Percentiles rank a stretch among this genome's conserved stretches.
Evolutionary conservation across 2,888 invertebrate species (phyloP).

Genomic region (Hipparchia sbordonii): DNA sequence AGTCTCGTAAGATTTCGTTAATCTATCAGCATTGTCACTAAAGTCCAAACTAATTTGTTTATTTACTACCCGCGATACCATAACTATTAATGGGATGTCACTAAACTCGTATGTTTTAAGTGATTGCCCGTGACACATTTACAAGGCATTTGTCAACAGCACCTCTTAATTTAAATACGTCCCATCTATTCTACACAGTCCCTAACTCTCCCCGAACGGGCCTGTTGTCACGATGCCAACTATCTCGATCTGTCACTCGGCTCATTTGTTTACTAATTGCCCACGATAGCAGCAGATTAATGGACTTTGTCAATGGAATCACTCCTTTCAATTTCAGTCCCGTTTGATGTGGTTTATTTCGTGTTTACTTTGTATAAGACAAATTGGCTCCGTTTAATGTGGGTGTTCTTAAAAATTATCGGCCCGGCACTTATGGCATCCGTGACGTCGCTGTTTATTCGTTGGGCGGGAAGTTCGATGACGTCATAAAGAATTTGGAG

Average conservation of each 20-base stretch:
- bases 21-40: too few relatives aligned
- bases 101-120: not conserved
- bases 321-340: constrained; percentile 56
- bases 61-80: too few relatives aligned
- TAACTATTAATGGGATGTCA: not conserved
- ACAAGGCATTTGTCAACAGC: constrained; percentile 24
- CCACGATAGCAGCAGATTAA: constrained; percentile 67
- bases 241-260: constrained; percentile 74
- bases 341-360: constrained; percentile 71
- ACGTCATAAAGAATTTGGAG: constrained; percentile 10
- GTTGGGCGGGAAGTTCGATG: constrained; percentile 27
- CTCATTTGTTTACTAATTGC: constrained; percentile 81
- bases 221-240: constrained; percentile 74
- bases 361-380: constrained; percentile 70
- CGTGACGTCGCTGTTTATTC: constrained; percentile 33
- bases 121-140: constrained; percentile 40
- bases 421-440: constrained; percentile 34
- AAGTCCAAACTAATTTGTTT: too few relatives aligned
- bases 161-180: constrained; percentile 3
- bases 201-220: constrained; percentile 44
- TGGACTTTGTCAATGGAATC: constrained; percentile 79
- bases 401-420: constrained; percentile 36
- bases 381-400: constrained; percentile 54
- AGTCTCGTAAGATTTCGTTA: too few relatives aligned
- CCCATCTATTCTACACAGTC: constrained; percentile 33